Evolutionary conservation across 2,797 vertebrate species (phyloP), one percentile per base, ranked within the genome.

Genomic region (Oophaga sylvatica): DNA sequence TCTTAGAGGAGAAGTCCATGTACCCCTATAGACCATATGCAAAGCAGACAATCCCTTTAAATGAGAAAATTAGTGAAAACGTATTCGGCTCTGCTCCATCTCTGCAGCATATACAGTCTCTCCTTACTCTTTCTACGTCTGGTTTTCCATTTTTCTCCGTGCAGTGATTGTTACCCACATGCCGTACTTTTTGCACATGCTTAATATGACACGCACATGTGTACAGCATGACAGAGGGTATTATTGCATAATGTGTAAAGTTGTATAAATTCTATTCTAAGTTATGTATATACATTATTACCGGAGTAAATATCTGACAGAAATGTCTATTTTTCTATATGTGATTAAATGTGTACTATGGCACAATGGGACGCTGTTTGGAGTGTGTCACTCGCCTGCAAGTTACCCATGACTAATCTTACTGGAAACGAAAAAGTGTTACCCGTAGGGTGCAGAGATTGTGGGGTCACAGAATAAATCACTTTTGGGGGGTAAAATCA

Each of bases 291-390:
- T 87, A 87, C 80, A 59, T 80, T 68, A 67, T 83, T 78, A 83
- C 9, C 41, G 80, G n/a, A 85, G 83, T 56, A 65, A 77, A 78
- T 67, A 67, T 65, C 73, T 85, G 76, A 77, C 73, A 78, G 73
- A 85, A 85, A 73, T 85, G 62, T 81, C 80, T 81, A 85, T 85
- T 85, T 85, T 85, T 85, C 73, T 85, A 85, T 85, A 56, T 85
- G 83, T 53, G 31, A 85, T 77, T 85, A 85, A 85, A 85, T 26
- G 73, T 85, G 59, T 85, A 77, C 73, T 53, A 78, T 78, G 73
- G 60, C 73, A 85, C 73, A 65, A 63, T 13, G 60, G 35, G 60
- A 15, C 45, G n/a, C 16, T 53, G 83, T 84, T 3, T 71, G 26
- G 22, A 56, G 15, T 60, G 60, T 29, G 68, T 73, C 59, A 71